Evolutionary conservation across 2,797 vertebrate species (phyloP), one percentile per base, ranked within the genome.

Genomic region (Onychomys torridus): DNA sequence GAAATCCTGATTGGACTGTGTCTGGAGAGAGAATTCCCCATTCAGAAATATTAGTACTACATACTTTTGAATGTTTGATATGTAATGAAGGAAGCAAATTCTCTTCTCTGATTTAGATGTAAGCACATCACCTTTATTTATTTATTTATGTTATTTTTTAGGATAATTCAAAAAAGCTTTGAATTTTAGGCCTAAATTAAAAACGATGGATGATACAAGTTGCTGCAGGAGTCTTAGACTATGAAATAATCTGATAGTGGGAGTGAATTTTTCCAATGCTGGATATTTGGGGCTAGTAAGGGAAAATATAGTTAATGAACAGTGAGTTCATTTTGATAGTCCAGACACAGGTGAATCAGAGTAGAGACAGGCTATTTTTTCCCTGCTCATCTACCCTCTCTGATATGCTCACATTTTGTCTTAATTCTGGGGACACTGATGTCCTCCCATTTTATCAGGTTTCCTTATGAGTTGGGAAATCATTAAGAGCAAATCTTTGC

Each of bases 131-230:
- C 9, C 57, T 83, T 85, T 40, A 77, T 81, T 69, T 95, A 59
- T 83, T 85, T 40, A 77, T 81, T 69, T 95, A 59, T 4, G 3
- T 78, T 46, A 81, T 93, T 46, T 12, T 87, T 88, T 92, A 88
- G 43, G 21, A 2, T 57, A 88, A 95, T 9, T 90, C 55, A 73
- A 55, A 79, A 32, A 73, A 19, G 9, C 32, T 29, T 61, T 81
- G 10, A 40, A 46, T 94, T 76, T 7, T 75, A 92, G 32, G 40
- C 25, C 37, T 46, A 59, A 90, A 19, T 85, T 32, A 69, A 82
- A 17, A 49, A 37, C n/a, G n/a, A n/a, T n/a, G n/a, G 90, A 61
- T 90, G n/a, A n/a, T 27, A 93, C 21, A 19, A 12, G 19, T 4
- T 83, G 27, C 27, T 37, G 3, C 34, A 34, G 11, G 29, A 87